A percentile compares a stretch with the other conserved stretches of the same genome.
These are phyloP conservation scores for Ornithoptera alexandrae DNA, from an alignment of 2,888 invertebrate genomes.

Conservation along the genomic window DNA sequence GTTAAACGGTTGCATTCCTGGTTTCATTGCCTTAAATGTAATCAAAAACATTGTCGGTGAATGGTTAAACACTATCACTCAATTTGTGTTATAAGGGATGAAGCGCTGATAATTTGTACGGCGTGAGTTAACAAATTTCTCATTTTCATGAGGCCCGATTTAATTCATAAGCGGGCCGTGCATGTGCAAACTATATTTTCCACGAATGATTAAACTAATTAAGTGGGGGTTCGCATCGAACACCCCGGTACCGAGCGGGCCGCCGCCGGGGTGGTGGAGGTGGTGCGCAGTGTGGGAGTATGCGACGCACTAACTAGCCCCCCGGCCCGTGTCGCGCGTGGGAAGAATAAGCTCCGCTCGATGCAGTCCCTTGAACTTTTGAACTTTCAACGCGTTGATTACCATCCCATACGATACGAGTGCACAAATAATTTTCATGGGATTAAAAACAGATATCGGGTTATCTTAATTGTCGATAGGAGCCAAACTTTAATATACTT, in stretches of 20 bases:
- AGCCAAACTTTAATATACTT: not conserved
- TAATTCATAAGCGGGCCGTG: not conserved
- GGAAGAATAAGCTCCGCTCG: conserved; percentile 5
- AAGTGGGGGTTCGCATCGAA: conserved; percentile 15
- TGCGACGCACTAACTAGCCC: conserved; percentile 9
- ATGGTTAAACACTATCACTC: conserved; percentile 7
- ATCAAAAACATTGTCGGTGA: conserved; percentile 12
- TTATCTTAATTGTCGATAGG: not conserved
- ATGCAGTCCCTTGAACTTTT: conserved; percentile 16
- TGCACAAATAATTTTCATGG: not conserved
- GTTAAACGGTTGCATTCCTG: conserved; percentile 25
- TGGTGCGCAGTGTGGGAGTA: not conserved
- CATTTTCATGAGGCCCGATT: not conserved
- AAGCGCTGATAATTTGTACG: not conserved
- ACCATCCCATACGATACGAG: not conserved
- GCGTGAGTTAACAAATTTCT: not conserved
- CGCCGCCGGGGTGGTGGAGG: not conserved
- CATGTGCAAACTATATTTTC: conserved; percentile 2
- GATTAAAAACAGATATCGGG: not conserved
- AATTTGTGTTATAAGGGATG: conserved; percentile 10
- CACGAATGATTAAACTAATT: conserved; percentile 13
- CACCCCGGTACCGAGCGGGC: not conserved
- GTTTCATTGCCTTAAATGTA: not conserved
- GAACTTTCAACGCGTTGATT: not conserved
- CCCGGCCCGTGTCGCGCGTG: conserved; percentile 7